Base-by-base conservation (phyloP, 2,113 vertebrate genomes). In the Siphamia tubifer region DNA sequence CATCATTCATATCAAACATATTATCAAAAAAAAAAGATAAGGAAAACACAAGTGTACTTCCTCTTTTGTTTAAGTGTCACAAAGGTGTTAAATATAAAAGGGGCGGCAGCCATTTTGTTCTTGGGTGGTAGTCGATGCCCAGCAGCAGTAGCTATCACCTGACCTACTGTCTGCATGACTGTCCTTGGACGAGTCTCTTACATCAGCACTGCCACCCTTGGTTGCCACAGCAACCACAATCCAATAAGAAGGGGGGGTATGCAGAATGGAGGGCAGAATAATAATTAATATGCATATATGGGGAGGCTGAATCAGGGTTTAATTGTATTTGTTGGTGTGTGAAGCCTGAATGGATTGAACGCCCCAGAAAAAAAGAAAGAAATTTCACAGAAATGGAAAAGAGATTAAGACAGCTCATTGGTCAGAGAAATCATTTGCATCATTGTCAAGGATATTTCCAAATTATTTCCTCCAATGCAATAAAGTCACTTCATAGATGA, bases 101-200 rank as follows among this genome's bases (percentile, higher is more conserved):
- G 32, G 21, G 23, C 1, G 51, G 21, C 49, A 13, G 73, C 73
- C 81, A 86, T 87, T 86, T 86, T 83, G 77, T 74, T 80, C 57
- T 45, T 44, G 71, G 60, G 51, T 76, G 64, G 65, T 53, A 27
- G 44, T 49, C 47, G 38, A 45, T 82, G 78, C 77, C 83, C 74
- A 63, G 61, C 60, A 80, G 79, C 53, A 28, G 42, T 49, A 17
- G 39, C 21, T 9, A 60, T 75, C 77, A 84, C 77, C 83, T 89
- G 79, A 83, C 74, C 68, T 60, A 35, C 47, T 20, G 73, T 71
- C 72, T 71, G 81, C 65, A 42, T 39, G 58, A 75, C 82, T 84
- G 87, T 92, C 88, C 87, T 91, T 88, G 82, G 68, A 79, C 68
- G 69, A 85, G 73, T 64, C 45, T 79, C 78, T 90, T 83, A 92